phyloP scores from a whole-genome alignment of 2,797 vertebrate genomes.

The Botia almorhae region DNA sequence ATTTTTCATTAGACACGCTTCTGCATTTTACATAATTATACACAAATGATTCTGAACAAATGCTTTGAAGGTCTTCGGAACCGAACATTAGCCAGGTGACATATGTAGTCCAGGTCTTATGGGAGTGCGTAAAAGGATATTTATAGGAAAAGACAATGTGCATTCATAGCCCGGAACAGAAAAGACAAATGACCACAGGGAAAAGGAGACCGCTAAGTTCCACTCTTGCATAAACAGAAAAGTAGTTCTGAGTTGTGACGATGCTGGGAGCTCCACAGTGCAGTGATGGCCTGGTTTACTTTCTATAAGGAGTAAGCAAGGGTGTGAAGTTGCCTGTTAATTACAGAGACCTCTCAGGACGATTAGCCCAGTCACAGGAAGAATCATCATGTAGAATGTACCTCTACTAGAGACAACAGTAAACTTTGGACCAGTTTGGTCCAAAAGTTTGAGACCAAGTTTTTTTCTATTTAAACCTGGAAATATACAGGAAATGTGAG shows the following conservation, averaged over 20 bases:
- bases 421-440: too few relatives aligned
- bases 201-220: conserved; percentile 57
- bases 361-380: conserved; percentile 2
- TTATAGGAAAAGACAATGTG: conserved; percentile 65
- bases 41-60: conserved; percentile 31
- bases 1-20: conserved; percentile 2
- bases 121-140: conserved; percentile 63
- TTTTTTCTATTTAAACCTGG: too few relatives aligned
- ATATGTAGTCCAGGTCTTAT: conserved; percentile 76
- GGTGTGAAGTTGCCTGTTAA: conserved; percentile 13
- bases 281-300: conserved; percentile 32
- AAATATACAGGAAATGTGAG: too few relatives aligned
- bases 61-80: conserved; percentile 19
- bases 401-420: too few relatives aligned
- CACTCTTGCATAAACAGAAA: conserved; percentile 48
- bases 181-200: conserved; percentile 72
- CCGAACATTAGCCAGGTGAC: conserved; percentile 74
- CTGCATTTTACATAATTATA: conserved; percentile 8
- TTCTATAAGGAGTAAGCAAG: conserved; percentile 4
- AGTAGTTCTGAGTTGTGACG: conserved; percentile 16
- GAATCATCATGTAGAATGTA: not conserved
- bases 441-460: too few relatives aligned
- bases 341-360: conserved; percentile 9
- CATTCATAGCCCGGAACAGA: conserved; percentile 65
- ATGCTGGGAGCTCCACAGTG: conserved; percentile 31